Base-by-base conservation (phyloP, 2,797 vertebrate genomes). In the Cynodonichthys magdalenae region DNA sequence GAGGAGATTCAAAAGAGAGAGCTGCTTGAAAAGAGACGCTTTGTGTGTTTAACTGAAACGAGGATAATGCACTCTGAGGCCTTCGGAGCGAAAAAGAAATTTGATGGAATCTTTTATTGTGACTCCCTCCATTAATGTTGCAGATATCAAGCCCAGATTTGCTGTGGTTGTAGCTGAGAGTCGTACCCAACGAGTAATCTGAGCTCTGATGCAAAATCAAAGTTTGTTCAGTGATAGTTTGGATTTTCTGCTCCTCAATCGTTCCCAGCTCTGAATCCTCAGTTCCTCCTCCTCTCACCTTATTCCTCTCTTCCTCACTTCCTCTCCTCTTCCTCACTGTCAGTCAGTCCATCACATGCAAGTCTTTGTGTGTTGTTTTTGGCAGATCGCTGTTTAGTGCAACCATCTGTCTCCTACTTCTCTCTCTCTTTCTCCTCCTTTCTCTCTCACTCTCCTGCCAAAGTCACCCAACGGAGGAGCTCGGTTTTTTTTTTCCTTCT, bases 391-490 rank as follows among this genome's bases (percentile, higher is more conserved):
- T 94, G 91, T 94, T 96, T 94, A 94, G 95, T 94, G 93, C 94
- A 96, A 96, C 97, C 97, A 98, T 98, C 97, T 98, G 97, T 98
- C 96, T 96, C 95, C 95, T 94, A 93, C 95, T 95, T 95, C 94
- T 95, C 94, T 93, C 94, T 93, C 91, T 94, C 24, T 24, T 24
- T 24, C 93, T 92, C 90, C 92, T 92, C 94, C 90, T 93, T 91
- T 90, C 92, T 93, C 91, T 90, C 92, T 94, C 92, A 76, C 93
- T 94, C 95, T 95, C 75, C 61, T 96, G 96, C 95, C 96, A 97
- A 96, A 96, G 95, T 95, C 94, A 95, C 94, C 89, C 87, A 89
- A 87, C 77, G 71, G 69, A 87, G 84, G 69, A 86, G 79, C 58
- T 79, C 87, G 84, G 71, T 83, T 44, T 5, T 19, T 15, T 24